Evolutionary conservation across 1,140 invertebrate species (phyloP).

Genomic region (Agrypnia vestita): DNA sequence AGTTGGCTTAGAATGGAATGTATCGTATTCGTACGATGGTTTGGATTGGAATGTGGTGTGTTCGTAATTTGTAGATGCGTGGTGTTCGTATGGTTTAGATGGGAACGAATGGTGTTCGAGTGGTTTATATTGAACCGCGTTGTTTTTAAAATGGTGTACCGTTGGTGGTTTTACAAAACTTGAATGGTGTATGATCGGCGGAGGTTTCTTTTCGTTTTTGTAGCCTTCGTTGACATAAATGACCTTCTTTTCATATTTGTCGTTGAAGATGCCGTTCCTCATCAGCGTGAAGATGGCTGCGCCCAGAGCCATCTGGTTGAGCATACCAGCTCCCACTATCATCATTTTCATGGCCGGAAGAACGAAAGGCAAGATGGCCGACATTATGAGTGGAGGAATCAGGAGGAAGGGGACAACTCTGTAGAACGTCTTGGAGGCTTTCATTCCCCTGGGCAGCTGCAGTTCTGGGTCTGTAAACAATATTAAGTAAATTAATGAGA

Average conservation of each 20-base stretch:
- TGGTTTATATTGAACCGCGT: no score
- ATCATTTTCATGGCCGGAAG: constrained; percentile 71
- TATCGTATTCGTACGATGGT: no score
- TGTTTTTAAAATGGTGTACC: not conserved
- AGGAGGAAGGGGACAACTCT: constrained; percentile 66
- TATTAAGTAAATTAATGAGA: constrained; percentile 47
- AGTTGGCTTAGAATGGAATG: no score
- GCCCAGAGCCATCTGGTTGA: constrained; percentile 70
- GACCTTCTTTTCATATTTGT: constrained; percentile 67
- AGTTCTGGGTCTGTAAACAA: constrained; percentile 61
- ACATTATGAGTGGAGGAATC: constrained; percentile 70
- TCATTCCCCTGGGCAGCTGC: constrained; percentile 65
- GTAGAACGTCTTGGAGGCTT: constrained; percentile 66
- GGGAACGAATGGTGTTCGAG: no score
- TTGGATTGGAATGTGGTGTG: no score
- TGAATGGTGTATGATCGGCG: constrained; percentile 39
- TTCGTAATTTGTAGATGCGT: no score
- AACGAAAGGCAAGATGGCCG: constrained; percentile 70
- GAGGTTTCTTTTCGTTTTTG: constrained; percentile 63
- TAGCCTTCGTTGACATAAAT: constrained; percentile 71
- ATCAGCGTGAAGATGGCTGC: constrained; percentile 70
- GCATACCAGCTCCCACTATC: constrained; percentile 65
- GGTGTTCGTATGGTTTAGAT: no score
- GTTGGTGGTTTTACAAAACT: constrained; percentile 16
- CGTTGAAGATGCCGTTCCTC: constrained; percentile 70